Base-by-base conservation (phyloP, 2,797 vertebrate species). In the Decapterus maruadsi region DNA sequence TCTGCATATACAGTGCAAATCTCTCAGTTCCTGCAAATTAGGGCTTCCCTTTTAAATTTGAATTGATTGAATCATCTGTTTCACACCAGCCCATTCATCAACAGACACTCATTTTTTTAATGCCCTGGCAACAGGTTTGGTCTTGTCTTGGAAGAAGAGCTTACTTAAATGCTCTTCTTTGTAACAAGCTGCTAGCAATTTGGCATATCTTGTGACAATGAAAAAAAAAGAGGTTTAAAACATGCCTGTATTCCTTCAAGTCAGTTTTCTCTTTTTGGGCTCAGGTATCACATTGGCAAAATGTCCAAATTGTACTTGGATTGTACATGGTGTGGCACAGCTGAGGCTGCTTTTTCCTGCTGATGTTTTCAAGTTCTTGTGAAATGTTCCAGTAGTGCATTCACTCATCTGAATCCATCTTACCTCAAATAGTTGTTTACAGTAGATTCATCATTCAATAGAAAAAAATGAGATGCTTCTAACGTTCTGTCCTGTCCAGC, bases 51-150 rank as follows among this genome's bases (percentile, higher is more conserved):
- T 67, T 72, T 60, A 61, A 83, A 75, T 50, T 8, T 65, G 16
- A 69, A 76, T 68, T 77, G 45, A 48, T 48, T 68, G 14, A 68
- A 68, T 76, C 51, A 58, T 77, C 69, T 66, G 63, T 84, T 72
- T 68, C 45, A n/a, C 51, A 42, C 2, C 11, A 72, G 53, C 38
- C 4, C 50, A 61, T 68, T 79, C 51, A 59, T 80, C 64, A 65
- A 72, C 51, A 81, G 80, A 82, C 57, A 22, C 46, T 76, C 22
- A 1, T 48, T 69, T 68, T 59, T 80, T 70, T 58, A 76, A 36
- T 68, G 45, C 65, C 16, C 16, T 19, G 57, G 17, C 48, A 80
- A 68, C 17, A 63, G 66, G 12, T 72, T 67, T 34, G 55, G 22
- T 64, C 68, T 75, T 38, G 40, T 84, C 59, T 74, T 14, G 60